phyloP scores from a whole-genome alignment of 2,113 vertebrate genomes.

The Urocynchramus pylzowi region DNA sequence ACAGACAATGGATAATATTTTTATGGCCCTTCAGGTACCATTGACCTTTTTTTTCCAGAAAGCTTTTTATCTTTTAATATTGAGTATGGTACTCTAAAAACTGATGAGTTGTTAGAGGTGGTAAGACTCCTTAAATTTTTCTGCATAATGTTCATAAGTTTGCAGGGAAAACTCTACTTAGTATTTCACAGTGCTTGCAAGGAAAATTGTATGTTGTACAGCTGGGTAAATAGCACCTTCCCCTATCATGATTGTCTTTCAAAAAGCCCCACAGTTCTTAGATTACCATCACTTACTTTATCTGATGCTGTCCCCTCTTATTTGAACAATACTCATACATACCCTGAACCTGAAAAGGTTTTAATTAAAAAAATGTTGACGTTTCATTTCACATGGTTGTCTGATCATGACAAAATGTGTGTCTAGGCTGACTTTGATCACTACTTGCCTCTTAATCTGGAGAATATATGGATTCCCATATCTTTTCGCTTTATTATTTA shows the following conservation, averaged over 20 bases:
- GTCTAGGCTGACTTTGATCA: not conserved
- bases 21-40: not conserved
- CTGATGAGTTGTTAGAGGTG: not conserved
- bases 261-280: not conserved
- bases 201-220: not conserved
- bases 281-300: not conserved
- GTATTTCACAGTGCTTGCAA: not conserved
- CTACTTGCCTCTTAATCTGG: not conserved
- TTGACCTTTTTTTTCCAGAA: not conserved
- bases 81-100: not conserved
- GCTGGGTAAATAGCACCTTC: not conserved
- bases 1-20: not conserved
- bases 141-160: not conserved
- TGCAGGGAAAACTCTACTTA: not conserved
- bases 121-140: not conserved
- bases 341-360: not conserved
- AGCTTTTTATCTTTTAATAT: not conserved
- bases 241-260: not conserved
- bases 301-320: not conserved
- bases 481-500: not conserved
- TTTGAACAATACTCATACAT: not conserved
- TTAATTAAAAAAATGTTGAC: not conserved
- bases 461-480: not conserved
- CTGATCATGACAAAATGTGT: not conserved
- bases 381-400: not conserved